Percentiles rank a stretch among this genome's conserved stretches.
phyloP scores from a whole-genome alignment of 1,140 invertebrate species.

The Drosophila lacertosa region DNA sequence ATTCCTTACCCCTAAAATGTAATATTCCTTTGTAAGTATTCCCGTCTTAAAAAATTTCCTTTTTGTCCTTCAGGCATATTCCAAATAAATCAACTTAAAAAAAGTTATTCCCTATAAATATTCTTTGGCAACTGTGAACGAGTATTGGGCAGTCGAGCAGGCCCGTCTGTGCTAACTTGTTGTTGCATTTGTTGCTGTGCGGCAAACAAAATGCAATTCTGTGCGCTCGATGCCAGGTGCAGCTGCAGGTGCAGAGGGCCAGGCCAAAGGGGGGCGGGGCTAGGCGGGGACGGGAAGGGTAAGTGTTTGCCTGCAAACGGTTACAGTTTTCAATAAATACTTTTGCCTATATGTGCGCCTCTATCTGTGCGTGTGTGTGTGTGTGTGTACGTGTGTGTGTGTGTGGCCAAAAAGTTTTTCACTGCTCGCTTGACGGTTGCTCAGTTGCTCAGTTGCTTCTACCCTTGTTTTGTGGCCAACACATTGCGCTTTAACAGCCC shows the following conservation, averaged over 20 bases:
- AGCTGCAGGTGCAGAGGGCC: background rate
- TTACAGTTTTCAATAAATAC: slow-evolving; percentile 81
- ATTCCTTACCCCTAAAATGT: no score
- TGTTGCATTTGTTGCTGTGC: slow-evolving; percentile 25
- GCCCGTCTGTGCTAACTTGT: background rate
- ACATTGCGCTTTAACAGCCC: slow-evolving; percentile 44
- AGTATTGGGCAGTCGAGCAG: no score
- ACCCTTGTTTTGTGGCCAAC: slow-evolving; percentile 41
- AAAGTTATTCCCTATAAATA: no score
- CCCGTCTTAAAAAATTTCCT: no score
- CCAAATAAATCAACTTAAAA: no score
- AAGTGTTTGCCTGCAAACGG: slow-evolving; percentile 74
- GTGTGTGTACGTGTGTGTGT: slow-evolving; percentile 16
- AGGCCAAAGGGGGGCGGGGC: background rate
- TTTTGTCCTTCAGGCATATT: no score
- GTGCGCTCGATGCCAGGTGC: slow-evolving; percentile 28
- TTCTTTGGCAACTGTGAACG: no score
- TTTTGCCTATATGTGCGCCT: slow-evolving; percentile 55
- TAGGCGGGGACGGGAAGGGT: slow-evolving; percentile 19
- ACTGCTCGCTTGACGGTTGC: slow-evolving; percentile 67
- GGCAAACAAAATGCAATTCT: slow-evolving; percentile 60
- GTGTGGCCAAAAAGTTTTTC: slow-evolving; percentile 62
- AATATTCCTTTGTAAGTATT: no score
- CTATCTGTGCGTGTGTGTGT: slow-evolving; percentile 28
- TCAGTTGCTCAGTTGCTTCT: no score